phyloP scores from a whole-genome alignment of 2,113 vertebrate species.

The Brachypodius melanocephalos region DNA sequence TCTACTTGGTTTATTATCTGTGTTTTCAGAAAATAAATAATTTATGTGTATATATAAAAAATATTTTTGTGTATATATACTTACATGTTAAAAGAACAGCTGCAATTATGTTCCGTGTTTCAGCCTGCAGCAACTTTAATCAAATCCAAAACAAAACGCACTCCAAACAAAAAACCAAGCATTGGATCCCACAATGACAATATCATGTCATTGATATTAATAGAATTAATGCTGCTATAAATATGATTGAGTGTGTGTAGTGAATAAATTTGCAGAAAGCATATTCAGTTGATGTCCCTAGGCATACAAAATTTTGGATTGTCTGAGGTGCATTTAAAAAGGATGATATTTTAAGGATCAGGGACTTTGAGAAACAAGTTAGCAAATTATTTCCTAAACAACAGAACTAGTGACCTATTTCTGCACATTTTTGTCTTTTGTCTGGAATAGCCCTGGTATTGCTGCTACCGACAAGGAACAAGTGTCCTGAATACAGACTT shows the following conservation, averaged over 20 bases:
- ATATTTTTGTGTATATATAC: background rate
- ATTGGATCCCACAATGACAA: background rate
- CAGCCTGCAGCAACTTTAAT: background rate
- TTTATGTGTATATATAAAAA: background rate
- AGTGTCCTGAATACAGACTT: background rate
- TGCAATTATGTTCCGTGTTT: background rate
- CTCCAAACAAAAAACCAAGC: background rate
- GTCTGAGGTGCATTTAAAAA: background rate
- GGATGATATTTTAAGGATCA: background rate
- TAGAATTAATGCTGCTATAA: background rate
- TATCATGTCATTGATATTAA: background rate
- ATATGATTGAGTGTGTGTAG: background rate
- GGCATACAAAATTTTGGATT: background rate
- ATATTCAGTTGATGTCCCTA: background rate
- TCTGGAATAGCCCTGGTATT: background rate
- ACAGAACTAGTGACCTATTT: background rate
- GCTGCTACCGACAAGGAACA: background rate
- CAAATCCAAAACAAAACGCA: background rate
- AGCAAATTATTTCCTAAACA: background rate
- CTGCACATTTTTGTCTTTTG: background rate
- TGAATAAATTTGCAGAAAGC: background rate
- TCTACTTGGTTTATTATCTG: background rate
- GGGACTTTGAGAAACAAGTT: background rate
- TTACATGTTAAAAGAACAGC: background rate
- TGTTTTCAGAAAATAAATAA: background rate